Evolutionary conservation across 2,888 invertebrate species (phyloP).

Genomic region (Cryptophagus acutangulus): DNA sequence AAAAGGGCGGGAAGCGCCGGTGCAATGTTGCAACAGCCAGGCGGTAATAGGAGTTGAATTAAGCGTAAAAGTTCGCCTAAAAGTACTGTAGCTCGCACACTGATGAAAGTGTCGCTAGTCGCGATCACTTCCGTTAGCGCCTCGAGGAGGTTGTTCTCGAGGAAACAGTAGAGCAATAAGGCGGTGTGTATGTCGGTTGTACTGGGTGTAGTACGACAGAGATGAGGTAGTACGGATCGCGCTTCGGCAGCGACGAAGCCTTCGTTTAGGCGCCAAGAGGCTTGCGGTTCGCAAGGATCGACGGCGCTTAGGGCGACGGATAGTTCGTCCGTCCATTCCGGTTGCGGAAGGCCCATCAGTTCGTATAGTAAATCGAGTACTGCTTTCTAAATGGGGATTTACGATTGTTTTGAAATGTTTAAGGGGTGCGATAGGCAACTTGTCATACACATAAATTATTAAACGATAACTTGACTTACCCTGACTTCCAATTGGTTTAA

Average conservation of each 20-base stretch:
- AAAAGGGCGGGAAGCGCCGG: conserved; percentile 80
- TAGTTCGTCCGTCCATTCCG: conserved; percentile 91
- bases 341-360: conserved; percentile 79
- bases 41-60: conserved; percentile 78
- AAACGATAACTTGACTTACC: conserved; percentile 63
- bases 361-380: conserved; percentile 90
- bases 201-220: conserved; percentile 81
- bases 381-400: conserved; percentile 71
- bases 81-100: conserved; percentile 85
- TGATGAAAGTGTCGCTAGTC: conserved; percentile 82
- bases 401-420: too few relatives aligned
- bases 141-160: conserved; percentile 79
- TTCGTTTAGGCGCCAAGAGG: conserved; percentile 84
- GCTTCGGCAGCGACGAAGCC: conserved; percentile 96
- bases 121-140: conserved; percentile 90
- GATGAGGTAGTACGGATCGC: conserved; percentile 73
- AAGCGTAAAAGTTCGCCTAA: conserved; percentile 83
- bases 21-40: conserved; percentile 77
- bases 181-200: conserved; percentile 88
- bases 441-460: conserved; percentile 4
- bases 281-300: conserved; percentile 79
- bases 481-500: conserved; percentile 85
- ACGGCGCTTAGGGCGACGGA: conserved; percentile 81
- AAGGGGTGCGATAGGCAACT: too few relatives aligned
- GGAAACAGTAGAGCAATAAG: conserved; percentile 79